A percentile compares a stretch with the other conserved stretches of the same genome.
Evolutionary conservation across 2,888 invertebrate genomes (phyloP).

Genomic region (Prostheceraeus crozeri): DNA sequence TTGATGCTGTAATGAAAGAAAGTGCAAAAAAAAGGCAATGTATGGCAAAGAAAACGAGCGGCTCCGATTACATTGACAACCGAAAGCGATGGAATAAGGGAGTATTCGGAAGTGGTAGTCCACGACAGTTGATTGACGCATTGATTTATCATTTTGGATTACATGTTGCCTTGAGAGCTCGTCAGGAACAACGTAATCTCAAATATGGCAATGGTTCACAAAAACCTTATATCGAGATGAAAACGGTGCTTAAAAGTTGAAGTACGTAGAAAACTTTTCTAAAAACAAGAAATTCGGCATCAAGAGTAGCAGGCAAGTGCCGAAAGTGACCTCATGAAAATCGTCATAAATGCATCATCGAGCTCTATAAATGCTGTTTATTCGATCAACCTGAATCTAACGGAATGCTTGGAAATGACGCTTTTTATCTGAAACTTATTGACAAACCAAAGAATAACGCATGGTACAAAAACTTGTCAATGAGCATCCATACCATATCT

Average conservation of each 20-base stretch:
- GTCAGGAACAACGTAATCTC: constrained; percentile 15
- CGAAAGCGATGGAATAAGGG: constrained; percentile 1
- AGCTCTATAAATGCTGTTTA: background rate
- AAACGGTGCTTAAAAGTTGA: constrained; percentile 14
- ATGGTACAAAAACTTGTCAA: background rate
- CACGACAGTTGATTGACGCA: constrained; percentile 6
- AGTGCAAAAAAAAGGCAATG: constrained; percentile 17
- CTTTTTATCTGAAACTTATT: background rate
- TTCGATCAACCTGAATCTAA: constrained; percentile 4
- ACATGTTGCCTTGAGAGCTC: constrained; percentile 7
- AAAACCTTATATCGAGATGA: background rate
- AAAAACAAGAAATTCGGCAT: background rate
- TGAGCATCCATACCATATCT: constrained; percentile 18
- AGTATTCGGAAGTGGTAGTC: constrained; percentile 11
- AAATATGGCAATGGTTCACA: constrained; percentile 8
- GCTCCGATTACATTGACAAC: constrained; percentile 3
- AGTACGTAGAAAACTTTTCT: background rate
- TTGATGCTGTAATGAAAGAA: constrained; percentile 18
- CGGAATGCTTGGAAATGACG: background rate
- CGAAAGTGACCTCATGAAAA: constrained; percentile 7
- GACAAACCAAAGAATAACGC: constrained; percentile 10
- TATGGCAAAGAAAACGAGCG: background rate
- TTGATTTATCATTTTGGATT: constrained; percentile 14
- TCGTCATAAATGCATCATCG: background rate
- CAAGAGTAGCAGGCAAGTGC: background rate